Evolutionary conservation across 2,888 invertebrate genomes (phyloP), one percentile per base, ranked within the genome.

Genomic region (Scrobipalpa costella): DNA sequence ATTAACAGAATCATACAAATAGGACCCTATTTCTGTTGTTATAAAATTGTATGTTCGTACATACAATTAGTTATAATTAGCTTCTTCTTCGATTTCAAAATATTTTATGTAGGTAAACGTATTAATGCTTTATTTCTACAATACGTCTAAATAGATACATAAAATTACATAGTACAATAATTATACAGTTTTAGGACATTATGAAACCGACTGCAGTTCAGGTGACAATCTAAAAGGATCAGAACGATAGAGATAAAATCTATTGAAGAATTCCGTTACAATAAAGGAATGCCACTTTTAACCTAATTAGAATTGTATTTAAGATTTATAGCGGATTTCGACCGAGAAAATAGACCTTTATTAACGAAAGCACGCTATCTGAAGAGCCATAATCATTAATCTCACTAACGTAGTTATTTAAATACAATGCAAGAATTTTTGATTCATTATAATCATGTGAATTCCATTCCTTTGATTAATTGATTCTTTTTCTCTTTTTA

Each of bases 341-440:
- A 64, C 64, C 61, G 27, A 67, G 68, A 66, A 62, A 64, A 74
- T 71, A 71, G 69, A 69, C 69, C 70, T 71, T 76, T 71, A 75
- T 76, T 71, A 72, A 70, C 69, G 68, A 69, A 61, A 71, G 67
- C 69, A 74, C 70, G 71, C 71, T 67, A 74, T 71, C 71, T 68
- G 68, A 65, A 70, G 66, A 64, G 67, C 72, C 67, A 76, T 75
- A 71, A 77, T 68, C 73, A 73, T 75, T 69, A 77, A 77, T 76
- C 72, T 73, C 68, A 60, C 59, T 66, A 75, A 73, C 71, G 66
- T 68, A 67, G 67, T 61, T 65, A 67, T 61, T 68, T 65, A 60
- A 67, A 66, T 67, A 64, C 69, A 69, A 64, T 64, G 63, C 68
- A 67, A 66, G 69, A 70, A 70, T 69, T 71, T 72, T 69, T 71